Base-by-base conservation (phyloP, 1,140 invertebrate species). In the Drosophila baimaii region DNA sequence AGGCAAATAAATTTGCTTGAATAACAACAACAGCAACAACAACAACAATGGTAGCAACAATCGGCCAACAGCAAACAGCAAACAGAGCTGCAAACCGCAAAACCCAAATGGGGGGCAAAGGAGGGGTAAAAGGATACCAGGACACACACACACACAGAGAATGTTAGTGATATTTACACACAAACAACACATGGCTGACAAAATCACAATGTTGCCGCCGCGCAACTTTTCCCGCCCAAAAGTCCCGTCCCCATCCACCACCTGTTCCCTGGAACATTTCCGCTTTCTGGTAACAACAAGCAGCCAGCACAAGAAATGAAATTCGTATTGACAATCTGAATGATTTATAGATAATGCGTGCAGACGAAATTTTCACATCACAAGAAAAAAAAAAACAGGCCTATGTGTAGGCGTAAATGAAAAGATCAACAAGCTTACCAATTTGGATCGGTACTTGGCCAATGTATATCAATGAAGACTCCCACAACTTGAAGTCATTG, bases 291-390 rank as follows among this genome's bases (percentile, higher is more conserved):
- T 57, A 61, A 65, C 72, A 70, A 75, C 77, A 72, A 74, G 77
- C 57, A 71, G 71, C 68, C 69, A 49, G 64, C 61, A 41, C 41
- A 74, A 79, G 66, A 73, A 80, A 71, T 79, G 75, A 83, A 83
- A 83, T 80, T 89, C 65, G 49, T 83, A 80, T 83, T 83, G 77
- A 89, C 77, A 89, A 83, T 89, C 82, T 78, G 62, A 88, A 83
- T 88, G 80, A 83, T 83, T 88, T 88, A 83, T 89, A 77, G 81
- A 66, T 52, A 76, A 89, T 89, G 59, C 79, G 84, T 89, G 84
- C 77, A 66, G 78, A 80, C 58, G 29, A 65, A 58, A 83, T 74
- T 68, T 70, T 65, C 51, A 81, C 66, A 62, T 68, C 33, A 27
- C 21, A 35, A 2, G 46, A 39, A 4, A n/a, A 31, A 10, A 49